Percentiles rank a stretch among this genome's conserved stretches.
Evolutionary conservation across 2,113 vertebrate genomes (phyloP).

Genomic region (Rutilus rutilus): DNA sequence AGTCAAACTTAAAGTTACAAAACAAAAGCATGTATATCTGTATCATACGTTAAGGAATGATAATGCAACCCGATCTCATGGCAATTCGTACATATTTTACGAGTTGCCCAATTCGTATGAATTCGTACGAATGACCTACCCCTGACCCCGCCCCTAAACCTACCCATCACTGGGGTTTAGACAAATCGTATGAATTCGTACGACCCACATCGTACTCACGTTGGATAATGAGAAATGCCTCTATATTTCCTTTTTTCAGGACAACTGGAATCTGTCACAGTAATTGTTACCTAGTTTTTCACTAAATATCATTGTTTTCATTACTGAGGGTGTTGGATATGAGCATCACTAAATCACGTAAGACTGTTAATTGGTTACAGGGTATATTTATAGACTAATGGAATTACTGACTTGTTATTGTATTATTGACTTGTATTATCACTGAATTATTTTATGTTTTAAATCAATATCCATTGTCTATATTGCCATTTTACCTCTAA

Average conservation of each 20-base stretch:
- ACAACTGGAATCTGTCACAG: background rate
- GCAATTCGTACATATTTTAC: too few species aligned
- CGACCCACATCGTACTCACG: too few species aligned
- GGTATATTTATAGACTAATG: background rate
- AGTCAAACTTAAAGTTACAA: too few species aligned
- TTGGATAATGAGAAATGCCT: background rate
- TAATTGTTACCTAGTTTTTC: background rate
- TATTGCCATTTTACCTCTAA: background rate
- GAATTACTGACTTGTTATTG: background rate
- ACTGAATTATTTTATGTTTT: background rate
- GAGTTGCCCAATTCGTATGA: too few species aligned
- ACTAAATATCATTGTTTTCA: background rate
- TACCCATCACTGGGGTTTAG: too few species aligned
- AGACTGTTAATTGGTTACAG: background rate
- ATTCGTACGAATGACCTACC: too few species aligned
- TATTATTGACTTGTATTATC: too few species aligned
- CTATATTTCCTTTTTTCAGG: background rate
- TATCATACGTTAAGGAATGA: too few species aligned
- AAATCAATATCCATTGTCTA: slow-evolving; percentile 9
- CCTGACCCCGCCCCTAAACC: too few species aligned
- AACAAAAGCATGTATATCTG: too few species aligned
- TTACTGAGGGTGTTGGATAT: background rate
- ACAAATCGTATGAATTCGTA: too few species aligned
- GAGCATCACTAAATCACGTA: background rate
- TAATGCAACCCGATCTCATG: too few species aligned